These are phyloP conservation scores for Ectobius pallidus DNA, from an alignment of 2,888 invertebrate genomes.

Conservation along the genomic window DNA sequence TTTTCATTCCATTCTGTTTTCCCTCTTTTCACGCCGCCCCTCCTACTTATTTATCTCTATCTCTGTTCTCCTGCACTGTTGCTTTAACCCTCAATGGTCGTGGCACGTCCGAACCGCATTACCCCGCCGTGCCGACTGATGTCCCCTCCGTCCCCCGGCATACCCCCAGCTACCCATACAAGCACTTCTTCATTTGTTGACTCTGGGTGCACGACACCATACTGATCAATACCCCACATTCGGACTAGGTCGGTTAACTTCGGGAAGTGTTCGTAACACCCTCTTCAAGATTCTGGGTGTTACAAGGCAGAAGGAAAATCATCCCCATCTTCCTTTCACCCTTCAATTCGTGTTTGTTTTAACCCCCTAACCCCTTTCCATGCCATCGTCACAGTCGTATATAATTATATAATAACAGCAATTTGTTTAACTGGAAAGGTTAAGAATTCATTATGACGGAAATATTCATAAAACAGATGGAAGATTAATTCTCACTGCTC, in stretches of 20 bases:
- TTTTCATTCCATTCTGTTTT: not conserved
- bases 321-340: not conserved
- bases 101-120: not conserved
- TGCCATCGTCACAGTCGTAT: no score
- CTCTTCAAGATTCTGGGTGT: not conserved
- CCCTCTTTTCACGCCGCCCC: not conserved
- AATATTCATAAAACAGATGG: no score
- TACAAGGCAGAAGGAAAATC: not conserved
- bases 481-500: no score
- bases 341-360: no score
- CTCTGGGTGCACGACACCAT: slow-evolving; percentile 46
- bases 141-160: not conserved
- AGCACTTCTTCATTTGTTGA: slow-evolving; percentile 56
- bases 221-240: slow-evolving; percentile 37
- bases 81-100: not conserved
- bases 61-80: not conserved
- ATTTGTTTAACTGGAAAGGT: no score
- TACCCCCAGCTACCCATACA: slow-evolving; percentile 34
- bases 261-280: slow-evolving; percentile 16
- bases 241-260: slow-evolving; percentile 32
- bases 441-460: no score
- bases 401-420: no score
- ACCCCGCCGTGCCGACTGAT: not conserved
- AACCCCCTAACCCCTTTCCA: no score
- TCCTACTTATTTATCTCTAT: not conserved